These are phyloP conservation scores for Brachypteracias leptosomus DNA, from an alignment of 2,113 vertebrate genomes.

Conservation along the genomic window DNA sequence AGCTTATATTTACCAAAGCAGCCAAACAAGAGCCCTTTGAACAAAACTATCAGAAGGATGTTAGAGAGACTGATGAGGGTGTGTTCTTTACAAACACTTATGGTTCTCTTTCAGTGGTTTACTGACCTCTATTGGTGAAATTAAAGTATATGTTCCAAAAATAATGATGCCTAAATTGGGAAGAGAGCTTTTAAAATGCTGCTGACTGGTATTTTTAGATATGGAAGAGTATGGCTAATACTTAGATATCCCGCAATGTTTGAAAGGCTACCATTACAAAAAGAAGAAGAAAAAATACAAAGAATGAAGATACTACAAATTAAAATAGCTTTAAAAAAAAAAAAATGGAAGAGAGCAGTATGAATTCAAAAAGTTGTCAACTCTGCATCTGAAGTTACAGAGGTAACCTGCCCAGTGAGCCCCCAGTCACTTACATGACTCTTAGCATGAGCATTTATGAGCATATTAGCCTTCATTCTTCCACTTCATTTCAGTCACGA, in stretches of 20 bases:
- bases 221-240: background rate
- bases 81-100: background rate
- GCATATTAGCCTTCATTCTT: background rate
- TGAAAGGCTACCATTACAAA: background rate
- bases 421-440: background rate
- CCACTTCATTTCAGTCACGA: background rate
- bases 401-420: background rate
- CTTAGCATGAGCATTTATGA: background rate
- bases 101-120: constrained; percentile 39
- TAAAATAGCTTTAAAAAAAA: background rate
- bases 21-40: background rate
- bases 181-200: background rate
- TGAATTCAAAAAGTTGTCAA: background rate
- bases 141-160: constrained; percentile 4
- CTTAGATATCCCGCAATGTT: background rate
- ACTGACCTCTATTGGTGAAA: constrained; percentile 71
- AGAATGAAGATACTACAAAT: background rate
- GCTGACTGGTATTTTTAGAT: background rate
- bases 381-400: background rate
- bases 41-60: background rate
- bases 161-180: background rate
- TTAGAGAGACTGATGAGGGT: background rate
- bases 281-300: background rate
- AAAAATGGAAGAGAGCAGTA: background rate
- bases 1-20: background rate